phyloP scores from a whole-genome alignment of 2,797 vertebrate genomes.

The Prunella strophiata region DNA sequence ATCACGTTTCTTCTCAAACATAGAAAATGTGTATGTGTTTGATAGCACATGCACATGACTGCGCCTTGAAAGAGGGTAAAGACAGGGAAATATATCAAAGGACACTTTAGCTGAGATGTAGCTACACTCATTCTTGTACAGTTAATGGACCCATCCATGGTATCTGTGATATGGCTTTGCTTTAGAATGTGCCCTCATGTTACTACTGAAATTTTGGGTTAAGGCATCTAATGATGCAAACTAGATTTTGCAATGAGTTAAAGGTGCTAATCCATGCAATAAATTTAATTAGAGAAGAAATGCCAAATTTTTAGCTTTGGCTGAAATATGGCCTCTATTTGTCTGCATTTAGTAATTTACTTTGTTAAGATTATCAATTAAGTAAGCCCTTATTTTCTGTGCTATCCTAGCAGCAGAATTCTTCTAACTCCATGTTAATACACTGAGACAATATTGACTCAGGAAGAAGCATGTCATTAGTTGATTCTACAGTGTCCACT shows the following conservation, averaged over 20 bases:
- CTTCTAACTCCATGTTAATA: neutral
- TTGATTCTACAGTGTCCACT: neutral
- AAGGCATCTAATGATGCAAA: neutral
- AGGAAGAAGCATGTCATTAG: neutral
- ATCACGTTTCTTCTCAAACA: neutral
- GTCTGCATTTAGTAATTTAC: neutral
- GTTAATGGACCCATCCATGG: neutral
- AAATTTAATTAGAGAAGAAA: neutral
- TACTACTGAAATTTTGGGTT: neutral
- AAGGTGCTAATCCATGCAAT: neutral
- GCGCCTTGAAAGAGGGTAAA: neutral
- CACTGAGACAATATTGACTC: neutral
- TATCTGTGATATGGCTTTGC: neutral
- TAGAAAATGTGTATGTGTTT: neutral
- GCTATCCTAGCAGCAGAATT: neutral
- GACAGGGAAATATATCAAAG: neutral
- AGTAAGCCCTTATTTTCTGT: neutral
- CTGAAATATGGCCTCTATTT: neutral
- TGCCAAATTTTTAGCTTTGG: neutral
- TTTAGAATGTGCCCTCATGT: neutral
- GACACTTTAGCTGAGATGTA: neutral
- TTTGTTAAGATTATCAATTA: neutral
- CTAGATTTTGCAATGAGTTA: neutral
- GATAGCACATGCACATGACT: accelerated
- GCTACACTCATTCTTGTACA: neutral